Evolutionary conservation across 2,888 invertebrate species (phyloP), one percentile per base, ranked within the genome.

Genomic region (Nymphalis c-album): DNA sequence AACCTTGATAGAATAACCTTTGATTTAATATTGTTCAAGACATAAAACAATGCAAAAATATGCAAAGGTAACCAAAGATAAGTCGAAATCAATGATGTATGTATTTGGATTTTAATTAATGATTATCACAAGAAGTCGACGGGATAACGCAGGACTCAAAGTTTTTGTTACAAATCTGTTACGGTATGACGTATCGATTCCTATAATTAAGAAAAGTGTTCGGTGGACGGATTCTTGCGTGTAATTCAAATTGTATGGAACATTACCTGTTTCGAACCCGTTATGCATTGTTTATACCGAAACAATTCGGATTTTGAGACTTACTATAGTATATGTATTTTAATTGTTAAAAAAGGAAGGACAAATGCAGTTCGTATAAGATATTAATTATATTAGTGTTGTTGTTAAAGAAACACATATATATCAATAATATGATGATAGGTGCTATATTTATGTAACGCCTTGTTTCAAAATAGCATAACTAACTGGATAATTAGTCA

Each of bases 31-130:
- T 13, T 13, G 40, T 40, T 40, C 40, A 13, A 40, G 13, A 13
- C 13, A 40, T 40, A 40, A 40, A 59, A 47, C n/a, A 64, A 50
- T 20, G 20, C 40, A 66, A 60, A 60, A 67, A 53, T 63, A 67
- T 67, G 59, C 46, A 67, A 58, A 64, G 57, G 57, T 18, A 58
- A 67, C 48, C 22, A 50, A 26, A 16, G 46, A 7, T 13, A 60
- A 58, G 20, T 7, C 10, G 18, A 45, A 50, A 63, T 50, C 64
- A 67, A 69, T 75, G 73, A 68, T 77, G 82, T 78, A 68, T 77
- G 82, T 78, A 75, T 88, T 88, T 82, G 80, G 87, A 87, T 87
- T 88, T 79, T 83, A 86, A 87, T 88, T 87, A 86, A 85, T 84
- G 80, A 82, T 80, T 80, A 84, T 78, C 75, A 80, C 77, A 78